phyloP scores from a whole-genome alignment of 1,140 invertebrate genomes.

The Daktulosphaira vitifoliae region DNA sequence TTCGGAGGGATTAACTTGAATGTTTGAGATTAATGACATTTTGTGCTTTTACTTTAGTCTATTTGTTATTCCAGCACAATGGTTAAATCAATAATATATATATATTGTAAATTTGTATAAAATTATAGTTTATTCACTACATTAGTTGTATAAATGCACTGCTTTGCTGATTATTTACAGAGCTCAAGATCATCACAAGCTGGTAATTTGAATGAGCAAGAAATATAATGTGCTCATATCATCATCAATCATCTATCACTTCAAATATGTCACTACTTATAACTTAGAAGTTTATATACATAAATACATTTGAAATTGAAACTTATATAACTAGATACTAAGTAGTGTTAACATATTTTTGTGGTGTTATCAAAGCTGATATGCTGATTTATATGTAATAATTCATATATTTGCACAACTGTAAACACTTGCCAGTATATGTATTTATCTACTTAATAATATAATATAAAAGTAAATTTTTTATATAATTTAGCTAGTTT shows the following conservation, averaged over 20 bases:
- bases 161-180: conserved; percentile 23
- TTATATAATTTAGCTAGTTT: neutral
- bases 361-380: no score
- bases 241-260: neutral
- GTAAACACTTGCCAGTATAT: conserved; percentile 1
- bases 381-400: no score
- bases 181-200: conserved; percentile 23
- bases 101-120: no score
- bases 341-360: no score
- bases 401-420: neutral
- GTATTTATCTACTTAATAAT: conserved; percentile 17
- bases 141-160: conserved; percentile 14
- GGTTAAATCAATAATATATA: no score
- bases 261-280: neutral
- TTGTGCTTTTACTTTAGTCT: no score
- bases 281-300: no score
- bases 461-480: conserved; percentile 10
- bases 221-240: conserved; percentile 8
- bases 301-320: no score
- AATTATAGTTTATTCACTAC: neutral
- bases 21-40: no score
- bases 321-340: no score
- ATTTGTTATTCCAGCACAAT: no score
- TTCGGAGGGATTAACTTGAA: no score
- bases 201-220: conserved; percentile 17